phyloP scores from a whole-genome alignment of 1,140 invertebrate species.

The Diploscapter pachys region DNA sequence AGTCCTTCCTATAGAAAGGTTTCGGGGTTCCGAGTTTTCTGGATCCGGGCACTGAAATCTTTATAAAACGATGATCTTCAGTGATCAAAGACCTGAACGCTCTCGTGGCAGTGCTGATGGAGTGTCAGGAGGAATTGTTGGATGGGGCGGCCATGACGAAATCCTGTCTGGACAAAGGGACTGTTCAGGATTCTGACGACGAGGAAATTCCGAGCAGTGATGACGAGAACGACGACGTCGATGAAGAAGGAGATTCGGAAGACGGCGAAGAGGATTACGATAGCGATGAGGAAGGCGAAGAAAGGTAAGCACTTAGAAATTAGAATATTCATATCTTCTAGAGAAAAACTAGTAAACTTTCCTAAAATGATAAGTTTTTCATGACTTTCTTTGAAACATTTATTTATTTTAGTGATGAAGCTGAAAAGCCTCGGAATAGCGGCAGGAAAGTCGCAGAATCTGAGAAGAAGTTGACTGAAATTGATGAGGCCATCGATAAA shows the following conservation, averaged over 20 bases:
- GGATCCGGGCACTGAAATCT: neutral
- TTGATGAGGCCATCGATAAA: constrained; percentile 19
- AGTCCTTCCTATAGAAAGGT: constrained; percentile 15
- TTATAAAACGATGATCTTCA: constrained; percentile 8
- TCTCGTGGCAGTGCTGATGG: constrained; percentile 22
- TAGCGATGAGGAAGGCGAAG: neutral
- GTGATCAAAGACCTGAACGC: constrained; percentile 18
- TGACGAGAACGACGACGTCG: constrained; percentile 42
- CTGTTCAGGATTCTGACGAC: constrained; percentile 29
- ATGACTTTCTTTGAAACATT: neutral
- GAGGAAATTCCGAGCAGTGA: constrained; percentile 35
- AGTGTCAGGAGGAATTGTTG: constrained; percentile 18
- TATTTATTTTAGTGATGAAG: constrained; percentile 3
- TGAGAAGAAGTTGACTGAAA: constrained; percentile 4
- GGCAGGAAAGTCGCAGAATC: too few species aligned
- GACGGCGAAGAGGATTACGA: neutral
- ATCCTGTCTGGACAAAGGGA: constrained; percentile 10
- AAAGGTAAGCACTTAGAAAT: neutral
- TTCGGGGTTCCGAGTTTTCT: constrained; percentile 9
- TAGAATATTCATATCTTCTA: constrained; percentile 15
- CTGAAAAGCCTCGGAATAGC: constrained; percentile 12
- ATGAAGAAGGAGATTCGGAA: constrained; percentile 40
- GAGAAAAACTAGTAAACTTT: constrained; percentile 14
- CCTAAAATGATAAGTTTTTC: constrained; percentile 1
- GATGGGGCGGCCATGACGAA: constrained; percentile 25